Base-by-base conservation (phyloP, 2,888 invertebrate species). In the Macropis europaea region DNA sequence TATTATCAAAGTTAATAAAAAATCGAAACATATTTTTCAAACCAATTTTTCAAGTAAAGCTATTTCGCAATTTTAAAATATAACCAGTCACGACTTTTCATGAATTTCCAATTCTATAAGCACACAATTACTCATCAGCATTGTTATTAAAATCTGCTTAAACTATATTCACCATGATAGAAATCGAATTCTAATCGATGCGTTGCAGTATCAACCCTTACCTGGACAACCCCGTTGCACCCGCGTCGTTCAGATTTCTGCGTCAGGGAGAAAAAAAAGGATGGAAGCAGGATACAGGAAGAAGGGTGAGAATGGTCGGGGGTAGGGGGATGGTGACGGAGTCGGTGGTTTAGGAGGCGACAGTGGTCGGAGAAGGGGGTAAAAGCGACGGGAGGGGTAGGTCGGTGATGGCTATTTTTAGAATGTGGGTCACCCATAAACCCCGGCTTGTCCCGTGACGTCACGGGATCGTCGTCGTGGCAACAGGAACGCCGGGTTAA, bases 401-500 rank as follows among this genome's bases (percentile, higher is more conserved):
- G 76, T 79, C 79, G 83, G 82, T 81, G 82, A 79, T 81, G 83
- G 88, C 86, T 89, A 89, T 89, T 87, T 88, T 88, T 87, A 72
- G 89, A 88, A 89, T 87, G 82, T 89, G 75, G 89, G 88, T 89
- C 87, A 89, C 89, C 89, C 86, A 89, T 89, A 88, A 89, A 89
- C 87, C 84, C 82, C 81, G 81, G 87, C 82, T 87, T 84, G 86
- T 88, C 88, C 88, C 86, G 87, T 89, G 89, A 89, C 89, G 89
- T 89, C 89, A 89, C 88, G 76, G 88, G 87, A 85, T 77, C 82
- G 85, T 87, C 82, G 88, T 88, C 89, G 86, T 88, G 85, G 89
- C 85, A 89, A 89, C 88, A 87, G 82, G 82, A 76, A 86, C 84
- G 85, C 82, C 80, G 81, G 88, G 87, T 89, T 88, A 87, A 82